A percentile compares a stretch with the other conserved stretches of the same genome.
These are phyloP conservation scores for Onychorhynchus coronatus DNA, from an alignment of 2,113 vertebrate species.

Conservation along the genomic window DNA sequence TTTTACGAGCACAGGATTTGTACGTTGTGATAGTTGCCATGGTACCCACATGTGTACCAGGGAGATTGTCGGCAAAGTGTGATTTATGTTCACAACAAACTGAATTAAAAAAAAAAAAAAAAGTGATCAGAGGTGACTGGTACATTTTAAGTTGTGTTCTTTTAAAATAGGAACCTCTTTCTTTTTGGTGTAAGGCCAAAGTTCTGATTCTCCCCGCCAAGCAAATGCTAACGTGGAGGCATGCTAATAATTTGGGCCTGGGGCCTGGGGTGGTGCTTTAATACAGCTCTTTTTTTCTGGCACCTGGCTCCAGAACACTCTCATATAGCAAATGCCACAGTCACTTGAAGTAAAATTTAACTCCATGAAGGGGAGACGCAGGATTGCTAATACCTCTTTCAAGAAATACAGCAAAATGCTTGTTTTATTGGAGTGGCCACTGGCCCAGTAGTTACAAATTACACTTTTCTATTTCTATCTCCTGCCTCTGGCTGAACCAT, in stretches of 20 bases:
- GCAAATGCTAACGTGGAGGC: background rate
- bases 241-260: background rate
- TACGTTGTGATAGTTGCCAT: conserved; percentile 47
- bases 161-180: background rate
- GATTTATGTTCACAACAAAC: conserved; percentile 36
- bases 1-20: conserved; percentile 16
- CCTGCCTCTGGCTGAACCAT: background rate
- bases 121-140: background rate
- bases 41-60: conserved; percentile 22
- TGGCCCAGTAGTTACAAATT: background rate
- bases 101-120: background rate
- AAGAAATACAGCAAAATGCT: background rate
- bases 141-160: background rate
- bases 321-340: background rate
- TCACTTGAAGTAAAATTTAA: background rate
- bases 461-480: background rate
- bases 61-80: background rate
- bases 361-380: background rate
- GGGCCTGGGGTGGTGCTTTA: background rate
- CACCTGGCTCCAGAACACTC: background rate
- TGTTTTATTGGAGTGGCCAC: background rate
- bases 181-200: background rate
- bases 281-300: background rate
- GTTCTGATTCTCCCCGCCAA: background rate
- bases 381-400: background rate